phyloP scores from a whole-genome alignment of 1,140 invertebrate species.

The Caenorhabditis latens region DNA sequence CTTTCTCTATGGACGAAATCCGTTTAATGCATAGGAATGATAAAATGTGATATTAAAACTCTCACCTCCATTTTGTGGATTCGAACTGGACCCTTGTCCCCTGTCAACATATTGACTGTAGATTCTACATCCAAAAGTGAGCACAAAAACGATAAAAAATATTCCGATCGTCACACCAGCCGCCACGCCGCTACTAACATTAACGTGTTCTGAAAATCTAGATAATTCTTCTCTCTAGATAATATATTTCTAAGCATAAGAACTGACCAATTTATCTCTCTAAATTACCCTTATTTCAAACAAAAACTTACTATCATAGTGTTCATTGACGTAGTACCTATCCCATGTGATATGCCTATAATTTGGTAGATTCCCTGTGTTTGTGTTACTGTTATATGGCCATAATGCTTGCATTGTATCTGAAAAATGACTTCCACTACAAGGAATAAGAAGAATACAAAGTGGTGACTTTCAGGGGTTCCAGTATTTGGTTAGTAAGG shows the following conservation, averaged over 20 bases:
- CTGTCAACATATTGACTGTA: conserved; percentile 69
- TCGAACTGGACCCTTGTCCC: background rate
- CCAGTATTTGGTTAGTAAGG: no score
- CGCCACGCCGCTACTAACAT: conserved; percentile 73
- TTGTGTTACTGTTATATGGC: conserved; percentile 68
- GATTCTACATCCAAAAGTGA: conserved; percentile 75
- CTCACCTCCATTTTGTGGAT: conserved; percentile 45
- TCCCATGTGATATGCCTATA: conserved; percentile 76
- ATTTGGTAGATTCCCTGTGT: conserved; percentile 35
- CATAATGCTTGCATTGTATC: conserved; percentile 65
- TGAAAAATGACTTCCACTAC: background rate
- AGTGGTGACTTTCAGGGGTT: no score
- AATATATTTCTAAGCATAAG: no score
- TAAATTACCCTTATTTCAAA: no score
- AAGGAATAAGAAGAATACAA: no score
- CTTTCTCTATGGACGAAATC: no score
- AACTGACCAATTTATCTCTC: no score
- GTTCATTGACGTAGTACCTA: conserved; percentile 72
- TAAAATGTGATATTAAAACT: no score
- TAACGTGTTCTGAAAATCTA: conserved; percentile 67
- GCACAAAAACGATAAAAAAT: conserved; percentile 73
- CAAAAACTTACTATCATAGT: conserved; percentile 70
- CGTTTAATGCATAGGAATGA: no score
- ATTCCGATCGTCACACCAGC: conserved; percentile 74
- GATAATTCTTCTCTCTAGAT: no score